These are phyloP conservation scores for Eospalax fontanierii DNA, from an alignment of 2,797 vertebrate genomes.

Conservation along the genomic window DNA sequence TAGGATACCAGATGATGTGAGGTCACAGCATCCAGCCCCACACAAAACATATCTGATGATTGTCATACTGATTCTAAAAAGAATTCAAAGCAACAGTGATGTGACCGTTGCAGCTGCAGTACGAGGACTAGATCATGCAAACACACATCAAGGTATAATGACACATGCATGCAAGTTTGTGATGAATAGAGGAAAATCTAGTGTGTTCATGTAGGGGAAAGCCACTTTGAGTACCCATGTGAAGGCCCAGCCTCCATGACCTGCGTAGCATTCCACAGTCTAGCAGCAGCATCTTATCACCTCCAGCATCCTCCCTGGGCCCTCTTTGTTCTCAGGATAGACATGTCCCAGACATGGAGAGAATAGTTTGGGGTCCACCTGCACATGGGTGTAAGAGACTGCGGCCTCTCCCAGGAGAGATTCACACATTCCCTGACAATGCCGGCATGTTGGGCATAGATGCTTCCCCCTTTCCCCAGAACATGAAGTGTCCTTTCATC, in stretches of 20 bases:
- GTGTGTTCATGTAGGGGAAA: no score
- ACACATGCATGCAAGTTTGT: not conserved
- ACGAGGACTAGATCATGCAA: not conserved
- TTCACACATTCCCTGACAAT: fast-evolving
- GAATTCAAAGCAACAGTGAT: not conserved
- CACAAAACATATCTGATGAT: not conserved
- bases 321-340: not conserved
- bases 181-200: fast-evolving
- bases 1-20: not conserved
- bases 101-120: not conserved
- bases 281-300: no score
- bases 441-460: no score
- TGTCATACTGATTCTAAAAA: conserved; percentile 48
- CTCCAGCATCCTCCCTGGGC: no score
- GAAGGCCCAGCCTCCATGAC: fast-evolving
- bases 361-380: not conserved
- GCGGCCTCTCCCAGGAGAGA: fast-evolving
- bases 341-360: fast-evolving
- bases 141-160: not conserved
- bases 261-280: not conserved
- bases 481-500: not conserved
- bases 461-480: not conserved
- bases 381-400: fast-evolving
- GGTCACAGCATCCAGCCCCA: not conserved
- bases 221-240: fast-evolving